Conservation (phyloP, 2,888 invertebrate genomes). For the Watsonalla binaria region DNA sequence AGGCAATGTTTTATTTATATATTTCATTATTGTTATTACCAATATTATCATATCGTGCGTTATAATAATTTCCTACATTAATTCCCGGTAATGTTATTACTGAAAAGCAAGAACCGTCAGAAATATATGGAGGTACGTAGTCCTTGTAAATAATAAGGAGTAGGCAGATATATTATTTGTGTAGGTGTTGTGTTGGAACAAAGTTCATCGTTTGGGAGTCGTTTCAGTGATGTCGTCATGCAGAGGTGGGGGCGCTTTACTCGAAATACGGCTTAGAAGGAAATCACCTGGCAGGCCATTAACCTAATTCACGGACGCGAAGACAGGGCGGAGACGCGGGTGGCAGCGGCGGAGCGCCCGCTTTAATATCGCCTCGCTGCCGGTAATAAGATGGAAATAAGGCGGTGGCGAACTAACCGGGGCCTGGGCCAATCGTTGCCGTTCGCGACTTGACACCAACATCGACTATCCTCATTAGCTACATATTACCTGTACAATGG, state of each 20-base stretch:
- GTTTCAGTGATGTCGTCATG: slow-evolving; percentile 64
- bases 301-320: slow-evolving; percentile 78
- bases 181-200: slow-evolving; percentile 9
- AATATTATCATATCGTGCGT: too few species aligned
- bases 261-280: slow-evolving; percentile 71
- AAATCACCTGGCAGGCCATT: slow-evolving; percentile 78
- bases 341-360: slow-evolving; percentile 56
- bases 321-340: slow-evolving; percentile 74
- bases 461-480: neutral
- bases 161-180: neutral
- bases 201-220: slow-evolving; percentile 47
- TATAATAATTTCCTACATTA: too few species aligned
- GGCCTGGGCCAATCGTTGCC: slow-evolving; percentile 72
- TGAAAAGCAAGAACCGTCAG: too few species aligned
- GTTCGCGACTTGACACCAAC: slow-evolving; percentile 58
- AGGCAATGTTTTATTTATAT: too few species aligned
- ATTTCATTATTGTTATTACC: too few species aligned
- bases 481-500: neutral
- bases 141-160: neutral
- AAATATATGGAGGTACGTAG: too few species aligned
- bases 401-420: slow-evolving; percentile 66
- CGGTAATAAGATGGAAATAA: slow-evolving; percentile 78
- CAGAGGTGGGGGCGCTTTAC: slow-evolving; percentile 59
- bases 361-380: slow-evolving; percentile 72
- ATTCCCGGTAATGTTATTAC: too few species aligned